These are phyloP conservation scores for Cantharis nigra DNA, from an alignment of 2,888 invertebrate genomes.

Conservation along the genomic window DNA sequence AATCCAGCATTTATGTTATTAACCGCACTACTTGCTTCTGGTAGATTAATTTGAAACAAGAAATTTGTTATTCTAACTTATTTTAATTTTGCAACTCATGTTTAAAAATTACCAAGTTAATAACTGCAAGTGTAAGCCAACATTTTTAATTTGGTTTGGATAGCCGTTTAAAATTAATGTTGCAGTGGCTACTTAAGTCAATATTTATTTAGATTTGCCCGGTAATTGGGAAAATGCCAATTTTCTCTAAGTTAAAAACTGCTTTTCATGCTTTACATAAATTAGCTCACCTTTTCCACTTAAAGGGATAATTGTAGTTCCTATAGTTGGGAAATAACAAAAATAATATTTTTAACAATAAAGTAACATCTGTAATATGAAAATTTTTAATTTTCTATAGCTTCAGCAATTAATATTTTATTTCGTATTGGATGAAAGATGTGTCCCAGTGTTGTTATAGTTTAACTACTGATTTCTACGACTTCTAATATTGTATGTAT, in stretches of 20 bases:
- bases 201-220: neutral
- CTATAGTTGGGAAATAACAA: too few relatives aligned
- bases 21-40: neutral
- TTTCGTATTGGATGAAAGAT: too few relatives aligned
- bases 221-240: conserved; percentile 1
- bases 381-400: too few relatives aligned
- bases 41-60: neutral
- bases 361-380: too few relatives aligned
- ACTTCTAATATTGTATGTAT: too few relatives aligned
- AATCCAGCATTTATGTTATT: neutral
- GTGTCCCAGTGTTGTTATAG: too few relatives aligned
- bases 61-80: neutral
- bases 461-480: too few relatives aligned
- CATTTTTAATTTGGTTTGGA: neutral
- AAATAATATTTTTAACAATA: too few relatives aligned
- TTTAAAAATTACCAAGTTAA: neutral
- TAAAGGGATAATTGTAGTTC: neutral
- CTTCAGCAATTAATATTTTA: too few relatives aligned
- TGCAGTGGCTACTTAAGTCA: neutral
- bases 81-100: neutral
- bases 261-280: neutral
- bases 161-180: neutral
- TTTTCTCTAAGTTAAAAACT: neutral
- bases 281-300: neutral
- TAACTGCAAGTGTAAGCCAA: neutral